Evolutionary conservation across 2,888 invertebrate species (phyloP).

Genomic region (Drosophila anomalipes): DNA sequence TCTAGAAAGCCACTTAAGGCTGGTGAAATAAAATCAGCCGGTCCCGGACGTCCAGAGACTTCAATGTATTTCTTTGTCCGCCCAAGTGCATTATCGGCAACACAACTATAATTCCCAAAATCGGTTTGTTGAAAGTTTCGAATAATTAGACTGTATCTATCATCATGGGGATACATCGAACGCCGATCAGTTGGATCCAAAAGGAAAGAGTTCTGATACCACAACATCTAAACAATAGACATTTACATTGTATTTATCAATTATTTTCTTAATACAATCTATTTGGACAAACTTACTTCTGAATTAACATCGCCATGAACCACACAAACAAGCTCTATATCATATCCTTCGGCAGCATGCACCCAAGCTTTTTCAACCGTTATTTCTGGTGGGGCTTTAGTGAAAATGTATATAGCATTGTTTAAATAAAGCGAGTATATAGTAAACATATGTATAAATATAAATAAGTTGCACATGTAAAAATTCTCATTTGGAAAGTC

Average conservation of each 20-base stretch:
- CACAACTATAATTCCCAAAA: conserved; percentile 88
- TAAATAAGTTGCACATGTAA: not conserved
- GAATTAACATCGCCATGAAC: conserved; percentile 88
- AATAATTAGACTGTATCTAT: conserved; percentile 87
- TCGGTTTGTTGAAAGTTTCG: conserved; percentile 88
- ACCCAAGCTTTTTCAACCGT: conserved; percentile 88
- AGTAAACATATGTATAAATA: not conserved
- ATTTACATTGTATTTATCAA: too few relatives aligned
- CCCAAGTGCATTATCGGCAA: conserved; percentile 87
- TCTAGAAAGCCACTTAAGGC: conserved; percentile 87
- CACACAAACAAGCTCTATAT: conserved; percentile 88
- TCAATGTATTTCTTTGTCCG: conserved; percentile 87
- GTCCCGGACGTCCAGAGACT: conserved; percentile 88
- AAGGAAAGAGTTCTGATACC: conserved; percentile 89
- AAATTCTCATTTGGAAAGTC: not conserved
- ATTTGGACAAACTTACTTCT: conserved; percentile 82
- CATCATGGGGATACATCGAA: conserved; percentile 87
- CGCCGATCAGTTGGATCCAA: conserved; percentile 88
- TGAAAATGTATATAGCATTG: not conserved
- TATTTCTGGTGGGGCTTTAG: conserved; percentile 88
- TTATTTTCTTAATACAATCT: not conserved
- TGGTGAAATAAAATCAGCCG: conserved; percentile 88
- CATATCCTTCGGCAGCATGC: conserved; percentile 88
- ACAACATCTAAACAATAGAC: conserved; percentile 86
- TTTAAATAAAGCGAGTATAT: not conserved